A percentile compares a stretch with the other conserved stretches of the same genome.
phyloP scores from a whole-genome alignment of 2,113 vertebrate species.

The Saguinus imperator region DNA sequence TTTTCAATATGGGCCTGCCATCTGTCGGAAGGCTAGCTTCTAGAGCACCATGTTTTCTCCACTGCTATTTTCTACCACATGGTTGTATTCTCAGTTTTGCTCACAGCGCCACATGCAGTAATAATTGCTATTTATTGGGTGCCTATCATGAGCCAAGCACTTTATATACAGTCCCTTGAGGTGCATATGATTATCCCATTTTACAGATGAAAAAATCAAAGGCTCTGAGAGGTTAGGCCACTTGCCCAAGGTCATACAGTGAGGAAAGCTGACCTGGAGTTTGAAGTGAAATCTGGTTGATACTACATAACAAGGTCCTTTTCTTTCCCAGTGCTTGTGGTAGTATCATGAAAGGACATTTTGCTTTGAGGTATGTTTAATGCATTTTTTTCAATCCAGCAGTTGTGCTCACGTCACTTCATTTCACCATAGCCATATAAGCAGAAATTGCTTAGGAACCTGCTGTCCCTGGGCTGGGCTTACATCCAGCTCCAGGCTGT shows the following conservation, averaged over 20 bases:
- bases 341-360: not conserved
- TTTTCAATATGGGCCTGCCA: constrained; percentile 58
- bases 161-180: not conserved
- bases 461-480: constrained; percentile 66
- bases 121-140: constrained; percentile 24
- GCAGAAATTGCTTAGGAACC: constrained; percentile 61
- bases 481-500: constrained; percentile 50
- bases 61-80: constrained; percentile 9
- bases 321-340: not conserved
- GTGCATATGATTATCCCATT: constrained; percentile 29
- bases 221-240: constrained; percentile 13
- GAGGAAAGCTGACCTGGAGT: not conserved
- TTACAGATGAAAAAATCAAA: constrained; percentile 59
- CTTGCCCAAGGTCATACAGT: constrained; percentile 6
- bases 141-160: constrained; percentile 11
- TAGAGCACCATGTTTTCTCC: constrained; percentile 37
- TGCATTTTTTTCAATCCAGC: constrained; percentile 16
- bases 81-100: not conserved
- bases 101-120: not conserved
- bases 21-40: constrained; percentile 40
- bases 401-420: constrained; percentile 18
- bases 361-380: constrained; percentile 47
- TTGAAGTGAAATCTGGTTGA: constrained; percentile 32
- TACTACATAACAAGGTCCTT: not conserved
- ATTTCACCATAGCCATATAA: constrained; percentile 48